Conservation (phyloP, 2,797 vertebrate genomes). For the Molossus alvarezi region DNA sequence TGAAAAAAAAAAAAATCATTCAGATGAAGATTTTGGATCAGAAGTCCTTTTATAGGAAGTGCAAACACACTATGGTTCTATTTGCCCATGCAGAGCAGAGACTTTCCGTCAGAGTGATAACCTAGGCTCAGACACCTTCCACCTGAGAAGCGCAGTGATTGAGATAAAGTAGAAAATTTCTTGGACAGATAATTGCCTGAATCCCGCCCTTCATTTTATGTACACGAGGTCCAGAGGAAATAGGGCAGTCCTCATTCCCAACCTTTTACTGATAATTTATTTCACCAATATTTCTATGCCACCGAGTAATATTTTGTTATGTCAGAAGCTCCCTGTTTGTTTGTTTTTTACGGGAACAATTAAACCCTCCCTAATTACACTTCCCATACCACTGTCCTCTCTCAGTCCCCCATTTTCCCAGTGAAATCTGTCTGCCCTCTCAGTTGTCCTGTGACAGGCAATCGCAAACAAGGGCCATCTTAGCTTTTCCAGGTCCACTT, state of each 20-base stretch:
- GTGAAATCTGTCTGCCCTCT: conserved; percentile 66
- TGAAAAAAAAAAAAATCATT: background rate
- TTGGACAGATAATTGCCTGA: background rate
- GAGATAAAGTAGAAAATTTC: background rate
- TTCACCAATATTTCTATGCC: conserved; percentile 20
- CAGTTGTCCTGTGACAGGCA: background rate
- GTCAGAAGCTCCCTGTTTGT: background rate
- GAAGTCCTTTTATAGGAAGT: background rate
- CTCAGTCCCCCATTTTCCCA: conserved; percentile 50
- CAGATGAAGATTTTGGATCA: background rate
- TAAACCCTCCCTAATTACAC: conserved; percentile 44
- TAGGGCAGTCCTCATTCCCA: background rate
- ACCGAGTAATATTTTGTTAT: background rate
- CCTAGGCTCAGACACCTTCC: background rate
- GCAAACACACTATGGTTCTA: background rate
- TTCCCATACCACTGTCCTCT: conserved; percentile 58
- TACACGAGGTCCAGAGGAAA: background rate
- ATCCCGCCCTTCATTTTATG: background rate
- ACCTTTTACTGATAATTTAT: background rate
- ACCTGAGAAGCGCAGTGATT: background rate
- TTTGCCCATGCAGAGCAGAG: background rate
- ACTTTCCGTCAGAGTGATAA: background rate
- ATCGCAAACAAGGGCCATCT: conserved; percentile 37
- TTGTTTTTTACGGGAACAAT: conserved; percentile 19
- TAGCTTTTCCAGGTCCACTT: conserved; percentile 41